Evolutionary conservation across 2,113 vertebrate species (phyloP).

Genomic region (Paedocypris sp.): DNA sequence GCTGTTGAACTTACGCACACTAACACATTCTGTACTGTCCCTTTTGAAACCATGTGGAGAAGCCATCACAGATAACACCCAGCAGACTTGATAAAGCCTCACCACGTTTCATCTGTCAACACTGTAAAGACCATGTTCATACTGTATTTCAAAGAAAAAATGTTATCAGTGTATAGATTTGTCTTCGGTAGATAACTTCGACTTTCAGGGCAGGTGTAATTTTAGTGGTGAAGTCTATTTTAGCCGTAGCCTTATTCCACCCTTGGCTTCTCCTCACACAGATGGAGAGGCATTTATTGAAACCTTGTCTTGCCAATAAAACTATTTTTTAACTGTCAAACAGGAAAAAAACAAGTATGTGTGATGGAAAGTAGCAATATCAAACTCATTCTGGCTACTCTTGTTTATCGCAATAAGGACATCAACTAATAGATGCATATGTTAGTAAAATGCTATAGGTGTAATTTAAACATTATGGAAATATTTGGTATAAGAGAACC

Average conservation of each 20-base stretch:
- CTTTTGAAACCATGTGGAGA: not conserved
- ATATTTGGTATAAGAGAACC: constrained; percentile 58
- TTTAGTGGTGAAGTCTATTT: constrained; percentile 64
- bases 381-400: constrained; percentile 67
- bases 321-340: constrained; percentile 63
- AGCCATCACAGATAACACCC: constrained; percentile 5
- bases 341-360: constrained; percentile 57
- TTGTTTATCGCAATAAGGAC: constrained; percentile 74
- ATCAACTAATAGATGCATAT: constrained; percentile 64
- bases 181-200: constrained; percentile 51
- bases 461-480: constrained; percentile 69
- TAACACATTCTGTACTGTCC: not conserved
- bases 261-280: constrained; percentile 49
- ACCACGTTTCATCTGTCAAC: constrained; percentile 20
- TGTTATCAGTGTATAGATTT: constrained; percentile 49
- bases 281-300: constrained; percentile 53
- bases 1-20: too few species aligned
- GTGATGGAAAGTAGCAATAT: constrained; percentile 70
- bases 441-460: constrained; percentile 67
- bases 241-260: constrained; percentile 67
- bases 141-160: constrained; percentile 43
- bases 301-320: constrained; percentile 67
- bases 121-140: constrained; percentile 38
- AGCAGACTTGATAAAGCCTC: constrained; percentile 1
- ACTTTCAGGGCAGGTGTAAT: constrained; percentile 58